phyloP scores from a whole-genome alignment of 1,140 invertebrate species.

The Zaprionus kolodkinae region DNA sequence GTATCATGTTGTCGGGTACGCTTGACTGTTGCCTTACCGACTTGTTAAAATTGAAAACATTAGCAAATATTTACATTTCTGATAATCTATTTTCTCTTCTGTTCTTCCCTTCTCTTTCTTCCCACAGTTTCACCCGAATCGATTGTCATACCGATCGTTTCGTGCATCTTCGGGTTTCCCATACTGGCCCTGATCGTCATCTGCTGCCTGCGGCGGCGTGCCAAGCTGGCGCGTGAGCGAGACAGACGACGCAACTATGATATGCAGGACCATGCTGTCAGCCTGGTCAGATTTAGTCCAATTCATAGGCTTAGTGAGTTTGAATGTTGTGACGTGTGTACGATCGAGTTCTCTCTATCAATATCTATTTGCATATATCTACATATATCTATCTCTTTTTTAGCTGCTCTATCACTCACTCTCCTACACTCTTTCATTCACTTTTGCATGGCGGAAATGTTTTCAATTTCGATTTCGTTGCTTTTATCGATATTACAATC shows the following conservation, averaged over 20 bases:
- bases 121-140: slow-evolving; percentile 92
- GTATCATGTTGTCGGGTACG: too few species aligned
- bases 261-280: slow-evolving; percentile 91
- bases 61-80: too few species aligned
- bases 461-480: not conserved
- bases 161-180: slow-evolving; percentile 94
- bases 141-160: slow-evolving; percentile 94
- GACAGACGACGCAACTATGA: slow-evolving; percentile 91
- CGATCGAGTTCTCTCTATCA: slow-evolving; percentile 1
- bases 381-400: not conserved
- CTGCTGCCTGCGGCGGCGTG: slow-evolving; percentile 92
- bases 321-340: slow-evolving; percentile 75
- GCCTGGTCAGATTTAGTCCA: slow-evolving; percentile 90
- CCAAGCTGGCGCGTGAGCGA: slow-evolving; percentile 91
- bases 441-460: not conserved
- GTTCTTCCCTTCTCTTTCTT: not conserved
- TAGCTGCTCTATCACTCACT: not conserved
- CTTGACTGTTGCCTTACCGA: too few species aligned
- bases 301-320: slow-evolving; percentile 89
- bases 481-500: not conserved
- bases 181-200: slow-evolving; percentile 93
- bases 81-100: not conserved
- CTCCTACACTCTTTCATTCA: not conserved
- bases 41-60: too few species aligned
- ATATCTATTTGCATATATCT: not conserved